Evolutionary conservation across 2,797 vertebrate genomes (phyloP), one percentile per base, ranked within the genome.

Genomic region (Stomatorhinus walkeri): DNA sequence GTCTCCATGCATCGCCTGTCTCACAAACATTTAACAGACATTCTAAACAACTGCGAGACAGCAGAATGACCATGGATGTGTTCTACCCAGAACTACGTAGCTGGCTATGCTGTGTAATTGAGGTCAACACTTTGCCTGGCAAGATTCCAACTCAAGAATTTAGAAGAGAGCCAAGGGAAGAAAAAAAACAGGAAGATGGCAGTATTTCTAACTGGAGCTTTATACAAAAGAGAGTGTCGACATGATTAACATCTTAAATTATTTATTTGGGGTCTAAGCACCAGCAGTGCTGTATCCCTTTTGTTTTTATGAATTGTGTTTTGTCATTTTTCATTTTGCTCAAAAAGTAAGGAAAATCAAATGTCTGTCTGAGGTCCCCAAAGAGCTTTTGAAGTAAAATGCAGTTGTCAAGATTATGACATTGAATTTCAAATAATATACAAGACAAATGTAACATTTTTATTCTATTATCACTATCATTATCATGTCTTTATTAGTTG

Each of bases 141-240:
- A 24, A 88, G 89, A 43, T 36, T 79, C 87, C 22, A 12, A 91
- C 91, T 89, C 90, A 90, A 92, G 64, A 68, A 68, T 28, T 14
- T 72, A 28, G 64, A 92, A 87, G 92, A 91, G 92, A 92, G 90
- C 89, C 90, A 88, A 87, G 84, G 87, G 40, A 52, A n/a, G 14
- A 84, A 87, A 88, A 87, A 72, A 87, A 91, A 90, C 89, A 91
- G 93, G 92, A 93, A 94, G 90, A 88, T 89, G 54, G 91, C 89
- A 87, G 90, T 94, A 94, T 94, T 93, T 94, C 94, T 93, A 93
- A 90, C 89, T 91, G 89, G 91, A 87, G 90, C 92, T 91, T 90
- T 81, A 94, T 92, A 93, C 59, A 48, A 46, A 85, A 51, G 83
- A n/a, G 32, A 52, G 24, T 85, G 83, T 52, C 49, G 5, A 28